Evolutionary conservation across 2,113 vertebrate genomes (phyloP), one percentile per base, ranked within the genome.

Genomic region (Misgurnus mizolepis): DNA sequence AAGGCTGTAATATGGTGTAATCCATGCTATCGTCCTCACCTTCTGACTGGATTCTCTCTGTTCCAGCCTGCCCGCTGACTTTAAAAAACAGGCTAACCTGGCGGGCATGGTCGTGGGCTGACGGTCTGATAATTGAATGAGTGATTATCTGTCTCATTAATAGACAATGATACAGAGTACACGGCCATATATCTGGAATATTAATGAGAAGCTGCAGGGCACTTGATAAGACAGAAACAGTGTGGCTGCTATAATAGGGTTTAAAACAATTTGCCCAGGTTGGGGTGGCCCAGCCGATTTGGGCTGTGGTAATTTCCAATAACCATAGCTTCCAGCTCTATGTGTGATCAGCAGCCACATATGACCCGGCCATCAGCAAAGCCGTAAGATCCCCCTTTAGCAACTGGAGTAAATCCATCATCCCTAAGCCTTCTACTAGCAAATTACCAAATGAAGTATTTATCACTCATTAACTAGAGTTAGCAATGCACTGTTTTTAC

Each of bases 81-180:
- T 34, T 87, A 86, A 89, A 90, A 88, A 87, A 89, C 78, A 84
- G 86, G 84, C 81, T 82, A 83, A 68, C 78, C 86, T 67, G 83
- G 84, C 87, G 81, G 86, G 88, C 91, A 93, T 92, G 93, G 93
- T 93, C 92, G 93, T 89, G 92, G 93, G 91, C 93, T 96, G 96
- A 95, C 95, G 94, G 94, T 90, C 93, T 92, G 96, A 98, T 98
- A 97, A 96, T 93, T 94, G 95, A 95, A 97, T 98, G 96, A 99
- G 92, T 95, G 96, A 98, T 98, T 98, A 97, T 96, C 92, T 95
- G 89, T 94, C 94, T 90, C 94, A 95, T 96, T 98, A 98, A 95
- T 95, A 95, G 95, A 97, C 96, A 96, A 93, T 95, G 96, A 98
- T 93, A 96, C 94, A 95, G 94, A 91, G 93, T 94, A 94, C 91